Base-by-base conservation (phyloP, 2,113 vertebrate species). In the Oriolus oriolus region DNA sequence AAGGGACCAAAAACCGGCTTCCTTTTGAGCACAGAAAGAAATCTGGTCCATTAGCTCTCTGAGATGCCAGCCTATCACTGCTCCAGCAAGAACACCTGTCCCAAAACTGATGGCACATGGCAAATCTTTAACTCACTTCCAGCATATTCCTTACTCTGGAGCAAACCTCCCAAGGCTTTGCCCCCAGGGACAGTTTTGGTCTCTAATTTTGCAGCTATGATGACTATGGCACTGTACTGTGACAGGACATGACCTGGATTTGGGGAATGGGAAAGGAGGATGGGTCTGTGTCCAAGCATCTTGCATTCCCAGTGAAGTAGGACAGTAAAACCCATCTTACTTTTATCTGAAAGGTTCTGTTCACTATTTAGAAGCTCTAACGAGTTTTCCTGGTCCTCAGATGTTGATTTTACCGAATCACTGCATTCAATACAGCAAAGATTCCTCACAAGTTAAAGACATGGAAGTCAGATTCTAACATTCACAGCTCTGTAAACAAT, bases 191-290 rank as follows among this genome's bases (percentile, higher is more conserved):
- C 31, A 47, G n/a, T 52, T 94, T 13, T 6, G 39, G 31, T 56
- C 57, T 42, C 66, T 50, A 2, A 56, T 63, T 69, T 56, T 86
- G 50, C 57, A 59, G 31, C 87, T 60, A 0, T 35, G 52, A 39
- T 35, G 35, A 52, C 54, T 20, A 28, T 1, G 9, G 68, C 71
- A 73, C 28, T 0, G 0, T 9, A 9, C 18, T 33, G 31, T n/a
- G 60, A 42, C 35, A 87, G 61, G 35, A 71, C 27, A 47, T 56
- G 59, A 87, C 35, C 64, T 59, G 16, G 39, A 30, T 30, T 70
- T 30, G 16, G 11, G 52, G 60, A 50, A 56, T 7, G 22, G 57
- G 49, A 49, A 63, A 33, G 57, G 4, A 50, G 65, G 0, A 1
- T 24, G n/a, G 64, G 19, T 59, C 41, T 44, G 33, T 56, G 49